These are phyloP conservation scores for Proteles cristata DNA, from an alignment of 2,113 vertebrate species.

Conservation along the genomic window DNA sequence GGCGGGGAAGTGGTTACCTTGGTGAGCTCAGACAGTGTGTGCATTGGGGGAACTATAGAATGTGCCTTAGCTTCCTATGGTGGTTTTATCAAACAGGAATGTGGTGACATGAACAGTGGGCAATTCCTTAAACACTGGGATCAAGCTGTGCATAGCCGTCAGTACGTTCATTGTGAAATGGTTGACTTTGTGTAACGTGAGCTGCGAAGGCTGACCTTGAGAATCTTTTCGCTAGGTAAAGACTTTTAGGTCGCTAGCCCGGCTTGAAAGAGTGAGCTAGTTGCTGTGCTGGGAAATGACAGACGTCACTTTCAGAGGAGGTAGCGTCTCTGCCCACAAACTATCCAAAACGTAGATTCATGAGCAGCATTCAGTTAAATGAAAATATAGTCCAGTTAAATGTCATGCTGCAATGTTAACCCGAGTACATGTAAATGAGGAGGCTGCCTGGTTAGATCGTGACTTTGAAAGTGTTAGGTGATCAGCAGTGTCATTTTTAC, in stretches of 20 bases:
- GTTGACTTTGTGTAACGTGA: background rate
- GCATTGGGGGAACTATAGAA: background rate
- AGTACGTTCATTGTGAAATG: background rate
- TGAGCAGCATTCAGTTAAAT: background rate
- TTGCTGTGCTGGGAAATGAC: slow-evolving; percentile 51
- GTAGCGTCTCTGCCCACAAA: slow-evolving; percentile 16
- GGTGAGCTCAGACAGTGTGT: background rate
- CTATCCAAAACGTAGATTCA: background rate
- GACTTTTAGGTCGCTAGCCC: background rate
- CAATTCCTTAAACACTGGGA: background rate
- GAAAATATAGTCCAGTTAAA: background rate
- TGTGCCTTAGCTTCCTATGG: background rate
- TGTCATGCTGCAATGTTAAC: background rate
- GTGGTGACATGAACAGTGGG: no score
- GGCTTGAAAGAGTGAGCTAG: background rate
- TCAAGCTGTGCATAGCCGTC: background rate
- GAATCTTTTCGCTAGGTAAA: background rate
- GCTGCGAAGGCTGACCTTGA: background rate
- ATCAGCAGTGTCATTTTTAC: background rate
- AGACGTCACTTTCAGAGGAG: slow-evolving; percentile 6
- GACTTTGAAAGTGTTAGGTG: background rate
- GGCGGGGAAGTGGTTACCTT: background rate
- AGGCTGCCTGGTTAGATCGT: background rate
- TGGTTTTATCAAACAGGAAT: background rate
- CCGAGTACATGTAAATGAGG: background rate